Conservation (phyloP, 2,888 invertebrate species). For the Caenorhabditis sp. region DNA sequence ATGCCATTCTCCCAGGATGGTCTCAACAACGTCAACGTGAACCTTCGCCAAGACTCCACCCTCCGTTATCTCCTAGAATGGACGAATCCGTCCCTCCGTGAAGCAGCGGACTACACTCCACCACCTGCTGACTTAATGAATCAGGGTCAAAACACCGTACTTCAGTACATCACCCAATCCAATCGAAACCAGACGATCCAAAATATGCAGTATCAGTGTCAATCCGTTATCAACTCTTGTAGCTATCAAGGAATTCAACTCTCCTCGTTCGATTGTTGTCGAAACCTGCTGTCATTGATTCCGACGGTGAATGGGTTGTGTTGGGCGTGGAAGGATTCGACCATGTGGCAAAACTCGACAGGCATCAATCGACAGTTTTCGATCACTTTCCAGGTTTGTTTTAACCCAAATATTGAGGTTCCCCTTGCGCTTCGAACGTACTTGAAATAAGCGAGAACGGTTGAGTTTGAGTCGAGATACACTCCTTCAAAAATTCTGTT, state of each 20-base stretch:
- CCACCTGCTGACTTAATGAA: conserved; percentile 57
- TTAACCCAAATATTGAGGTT: too few species aligned
- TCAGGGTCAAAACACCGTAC: conserved; percentile 59
- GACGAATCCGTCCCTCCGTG: conserved; percentile 72
- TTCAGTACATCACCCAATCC: conserved; percentile 59
- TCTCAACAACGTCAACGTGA: conserved; percentile 66
- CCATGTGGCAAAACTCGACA: conserved; percentile 69
- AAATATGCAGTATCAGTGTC: conserved; percentile 73
- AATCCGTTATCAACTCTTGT: conserved; percentile 72
- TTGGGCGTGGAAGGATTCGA: conserved; percentile 67
- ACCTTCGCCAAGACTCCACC: conserved; percentile 67
- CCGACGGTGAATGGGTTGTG: conserved; percentile 67
- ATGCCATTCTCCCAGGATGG: conserved; percentile 75
- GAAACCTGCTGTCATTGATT: conserved; percentile 56
- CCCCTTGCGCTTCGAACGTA: too few species aligned
- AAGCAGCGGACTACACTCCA: conserved; percentile 68
- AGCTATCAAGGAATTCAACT: conserved; percentile 67
- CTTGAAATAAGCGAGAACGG: too few species aligned
- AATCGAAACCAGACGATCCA: conserved; percentile 63
- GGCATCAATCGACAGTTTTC: conserved; percentile 65
- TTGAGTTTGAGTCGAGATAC: too few species aligned
- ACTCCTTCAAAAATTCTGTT: too few species aligned
- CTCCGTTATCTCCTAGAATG: conserved; percentile 75
- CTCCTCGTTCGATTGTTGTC: conserved; percentile 71
- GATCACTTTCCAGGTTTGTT: conserved; percentile 69